Evolutionary conservation across 2,888 invertebrate species (phyloP), one percentile per base, ranked within the genome.

Genomic region (Calliopum simillimum): DNA sequence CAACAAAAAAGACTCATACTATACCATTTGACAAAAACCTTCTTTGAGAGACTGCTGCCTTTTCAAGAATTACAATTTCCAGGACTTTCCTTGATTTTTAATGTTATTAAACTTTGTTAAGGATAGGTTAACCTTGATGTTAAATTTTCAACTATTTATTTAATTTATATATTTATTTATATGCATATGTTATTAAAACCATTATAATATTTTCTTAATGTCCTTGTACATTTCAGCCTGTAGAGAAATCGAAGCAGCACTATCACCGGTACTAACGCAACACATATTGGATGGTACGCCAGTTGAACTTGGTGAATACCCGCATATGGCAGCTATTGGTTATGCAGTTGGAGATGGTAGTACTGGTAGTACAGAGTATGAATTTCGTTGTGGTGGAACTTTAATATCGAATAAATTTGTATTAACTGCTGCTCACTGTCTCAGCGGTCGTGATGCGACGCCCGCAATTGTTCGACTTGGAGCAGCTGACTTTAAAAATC

Each of bases 351-450:
- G 71, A 41, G 72, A 70, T 49, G 73, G 72, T 12, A 47, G 66
- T 4, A 68, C 61, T 2, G 58, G 66, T 14, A 70, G 69, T 1
- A 33, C 5, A 33, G 66, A 55, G 0, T 68, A 73, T 16, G 64
- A 68, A 1, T 81, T 78, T 51, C 78, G 79, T 0, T 84, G 84
- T 47, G 85, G 84, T 5, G 84, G 84, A 1, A 77, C 83, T 1
- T 71, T 84, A 61, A 83, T 84, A 58, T 78, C 80, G 25, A 71
- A 71, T 4, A 77, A 80, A 4, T 81, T 77, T 47, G 79, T 83
- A 3, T 69, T 85, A 46, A 84, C 85, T 1, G 84, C 85, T 0
- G 85, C 85, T 1, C 84, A 85, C 73, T 84, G 84, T 46, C 78
- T 84, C 2, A 76, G 71, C n/a, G 71, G 71, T 4, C 72, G 70